Evolutionary conservation across 1,140 invertebrate species (phyloP), one percentile per base, ranked within the genome.

Genomic region (Zaprionus vittiger): DNA sequence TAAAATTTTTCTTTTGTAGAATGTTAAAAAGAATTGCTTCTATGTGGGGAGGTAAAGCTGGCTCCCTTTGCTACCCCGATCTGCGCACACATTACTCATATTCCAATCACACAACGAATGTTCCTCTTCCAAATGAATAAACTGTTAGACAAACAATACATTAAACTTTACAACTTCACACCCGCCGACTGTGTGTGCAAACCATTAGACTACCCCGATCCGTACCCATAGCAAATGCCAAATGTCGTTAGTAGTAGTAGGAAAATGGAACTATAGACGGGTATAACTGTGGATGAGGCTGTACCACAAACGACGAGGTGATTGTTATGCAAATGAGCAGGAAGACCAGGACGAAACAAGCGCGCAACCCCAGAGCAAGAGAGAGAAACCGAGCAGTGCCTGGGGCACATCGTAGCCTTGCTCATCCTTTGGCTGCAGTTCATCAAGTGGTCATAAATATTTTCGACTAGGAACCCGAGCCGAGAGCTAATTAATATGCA

Each of bases 131-230:
- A 89, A 89, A 89, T 90, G 85, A 89, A 90, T 89, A 90, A 89
- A 89, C 85, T 90, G 85, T 80, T 90, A 90, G 79, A 81, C 85
- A 90, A 90, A 90, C 85, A 90, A 91, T 90, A 82, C 82, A 87
- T 87, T 91, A 91, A 90, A 90, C 82, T 90, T 90, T 90, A 90
- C 85, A 90, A 90, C 85, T 90, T 90, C 85, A 90, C 85, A 90
- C 85, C 85, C 85, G 85, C 85, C 71, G 85, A 55, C 74, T 76
- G 69, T 71, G 67, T 69, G 81, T 56, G 68, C 34, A 80, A 85
- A 80, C 80, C 81, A 85, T 89, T 89, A 89, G 69, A 64, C 55
- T 72, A 71, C 67, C 73, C 70, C 67, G 54, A 49, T 49, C 1
- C 47, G 15, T n/a, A 37, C 34, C 44, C 63, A 52, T 55, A 59